A percentile compares a stretch with the other conserved stretches of the same genome.
Evolutionary conservation across 1,140 invertebrate genomes (phyloP).

Genomic region (Paramacrobiotus metropolitanus): DNA sequence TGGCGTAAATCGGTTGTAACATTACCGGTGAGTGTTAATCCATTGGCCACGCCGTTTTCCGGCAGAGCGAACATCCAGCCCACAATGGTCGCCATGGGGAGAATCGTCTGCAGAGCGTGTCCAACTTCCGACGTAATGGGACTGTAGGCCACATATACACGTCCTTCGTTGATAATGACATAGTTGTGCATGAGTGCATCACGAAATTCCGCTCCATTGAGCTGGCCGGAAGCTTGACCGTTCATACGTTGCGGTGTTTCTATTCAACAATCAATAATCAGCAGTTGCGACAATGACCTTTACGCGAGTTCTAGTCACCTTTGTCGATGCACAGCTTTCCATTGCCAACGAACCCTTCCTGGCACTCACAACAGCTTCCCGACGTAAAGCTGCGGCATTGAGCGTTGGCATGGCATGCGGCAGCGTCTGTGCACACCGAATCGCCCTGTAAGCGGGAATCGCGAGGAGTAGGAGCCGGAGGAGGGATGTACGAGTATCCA

Average conservation of each 20-base stretch:
- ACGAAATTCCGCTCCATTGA: slow-evolving; percentile 48
- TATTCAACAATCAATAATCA: slow-evolving; percentile 17
- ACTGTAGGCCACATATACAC: slow-evolving; percentile 70
- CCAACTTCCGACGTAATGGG: slow-evolving; percentile 45
- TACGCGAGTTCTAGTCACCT: too few relatives aligned
- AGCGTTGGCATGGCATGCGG: slow-evolving; percentile 52
- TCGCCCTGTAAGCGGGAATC: not conserved
- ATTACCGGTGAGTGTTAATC: slow-evolving; percentile 51
- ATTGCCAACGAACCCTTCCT: slow-evolving; percentile 58
- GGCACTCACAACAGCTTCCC: slow-evolving; percentile 70
- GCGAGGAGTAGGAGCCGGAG: too few relatives aligned
- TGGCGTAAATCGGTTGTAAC: not conserved
- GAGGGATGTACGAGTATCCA: too few relatives aligned
- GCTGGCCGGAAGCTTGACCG: slow-evolving; percentile 48
- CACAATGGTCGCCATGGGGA: slow-evolving; percentile 48
- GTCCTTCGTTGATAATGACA: slow-evolving; percentile 58
- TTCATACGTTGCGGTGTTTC: slow-evolving; percentile 55
- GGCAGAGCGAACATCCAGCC: slow-evolving; percentile 78
- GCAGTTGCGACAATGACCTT: too few relatives aligned
- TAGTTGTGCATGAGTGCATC: slow-evolving; percentile 73
- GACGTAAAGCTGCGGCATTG: slow-evolving; percentile 49
- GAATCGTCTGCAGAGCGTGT: slow-evolving; percentile 47
- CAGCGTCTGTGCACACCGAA: slow-evolving; percentile 24
- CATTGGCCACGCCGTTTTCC: slow-evolving; percentile 44
- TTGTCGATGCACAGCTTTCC: slow-evolving; percentile 60